Evolutionary conservation across 2,797 vertebrate genomes (phyloP).

Genomic region (Leptatherina wallacei): DNA sequence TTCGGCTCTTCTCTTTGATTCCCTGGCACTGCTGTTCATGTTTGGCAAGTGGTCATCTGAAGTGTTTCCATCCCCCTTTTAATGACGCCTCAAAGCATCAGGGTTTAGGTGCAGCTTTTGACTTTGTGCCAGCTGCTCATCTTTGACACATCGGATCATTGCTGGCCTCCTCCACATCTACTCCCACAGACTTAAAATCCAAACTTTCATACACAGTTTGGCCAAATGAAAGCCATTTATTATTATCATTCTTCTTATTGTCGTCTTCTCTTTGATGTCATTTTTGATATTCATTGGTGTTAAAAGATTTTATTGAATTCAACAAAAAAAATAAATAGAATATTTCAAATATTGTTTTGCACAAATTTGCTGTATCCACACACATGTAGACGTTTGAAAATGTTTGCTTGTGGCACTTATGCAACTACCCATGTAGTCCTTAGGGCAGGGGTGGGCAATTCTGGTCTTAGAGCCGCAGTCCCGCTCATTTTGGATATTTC

Average conservation of each 20-base stretch:
- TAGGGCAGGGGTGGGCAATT: no score
- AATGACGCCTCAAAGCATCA: conserved; percentile 49
- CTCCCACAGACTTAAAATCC: conserved; percentile 15
- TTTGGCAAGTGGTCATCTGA: conserved; percentile 53
- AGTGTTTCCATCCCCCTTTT: conserved; percentile 47
- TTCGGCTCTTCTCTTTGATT: conserved; percentile 7
- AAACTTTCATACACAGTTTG: conserved; percentile 12
- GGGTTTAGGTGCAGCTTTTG: conserved; percentile 47
- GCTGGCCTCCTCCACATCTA: not conserved
- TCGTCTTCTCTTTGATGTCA: not conserved
- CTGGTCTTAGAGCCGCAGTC: no score
- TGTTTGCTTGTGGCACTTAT: not conserved
- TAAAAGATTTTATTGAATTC: not conserved
- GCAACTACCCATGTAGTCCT: not conserved
- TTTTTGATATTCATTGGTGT: not conserved
- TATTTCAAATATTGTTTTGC: not conserved
- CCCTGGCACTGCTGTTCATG: conserved; percentile 27
- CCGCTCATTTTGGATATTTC: no score
- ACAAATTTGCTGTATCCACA: not conserved
- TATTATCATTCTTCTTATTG: not conserved
- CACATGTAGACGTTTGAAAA: not conserved
- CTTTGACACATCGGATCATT: conserved; percentile 30
- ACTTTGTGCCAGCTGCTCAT: conserved; percentile 36
- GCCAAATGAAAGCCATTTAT: not conserved
- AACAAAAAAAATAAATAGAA: not conserved